Evolutionary conservation across 2,797 vertebrate species (phyloP).

Genomic region (Cyclura pinguis): DNA sequence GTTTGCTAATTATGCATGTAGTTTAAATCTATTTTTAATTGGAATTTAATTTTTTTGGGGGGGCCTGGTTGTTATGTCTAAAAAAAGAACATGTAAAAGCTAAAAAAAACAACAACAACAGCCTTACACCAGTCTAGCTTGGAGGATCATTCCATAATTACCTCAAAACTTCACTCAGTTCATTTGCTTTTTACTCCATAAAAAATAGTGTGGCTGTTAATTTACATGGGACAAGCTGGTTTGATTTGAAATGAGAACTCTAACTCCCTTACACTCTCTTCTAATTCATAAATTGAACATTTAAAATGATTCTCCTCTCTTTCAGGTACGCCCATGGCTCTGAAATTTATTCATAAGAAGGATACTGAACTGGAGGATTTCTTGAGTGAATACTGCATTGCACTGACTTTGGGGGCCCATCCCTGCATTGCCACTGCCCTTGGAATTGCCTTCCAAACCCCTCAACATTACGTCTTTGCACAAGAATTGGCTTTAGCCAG

Average conservation of each 20-base stretch:
- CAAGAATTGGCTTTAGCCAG: conserved; percentile 85
- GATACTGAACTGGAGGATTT: conserved; percentile 84
- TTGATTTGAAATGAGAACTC: not conserved
- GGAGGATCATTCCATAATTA: not conserved
- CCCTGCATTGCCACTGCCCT: conserved; percentile 84
- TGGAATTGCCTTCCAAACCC: conserved; percentile 86
- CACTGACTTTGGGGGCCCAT: conserved; percentile 85
- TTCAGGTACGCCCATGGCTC: conserved; percentile 86
- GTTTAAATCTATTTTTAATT: not conserved
- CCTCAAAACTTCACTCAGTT: not conserved
- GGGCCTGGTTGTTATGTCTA: not conserved
- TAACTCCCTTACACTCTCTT: not conserved
- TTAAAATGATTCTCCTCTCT: not conserved
- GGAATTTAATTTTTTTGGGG: not conserved
- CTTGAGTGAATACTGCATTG: conserved; percentile 88
- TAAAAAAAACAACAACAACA: not conserved
- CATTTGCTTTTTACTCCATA: not conserved
- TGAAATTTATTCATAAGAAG: conserved; percentile 86
- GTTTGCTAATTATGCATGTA: not conserved
- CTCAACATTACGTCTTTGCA: conserved; percentile 85
- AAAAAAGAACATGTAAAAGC: not conserved
- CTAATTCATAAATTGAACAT: not conserved
- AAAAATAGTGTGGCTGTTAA: not conserved
- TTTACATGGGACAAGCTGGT: not conserved
- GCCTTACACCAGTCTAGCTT: no score